Base-by-base conservation (phyloP, 2,113 vertebrate species). In the Sterrhoptilus dennistouni region DNA sequence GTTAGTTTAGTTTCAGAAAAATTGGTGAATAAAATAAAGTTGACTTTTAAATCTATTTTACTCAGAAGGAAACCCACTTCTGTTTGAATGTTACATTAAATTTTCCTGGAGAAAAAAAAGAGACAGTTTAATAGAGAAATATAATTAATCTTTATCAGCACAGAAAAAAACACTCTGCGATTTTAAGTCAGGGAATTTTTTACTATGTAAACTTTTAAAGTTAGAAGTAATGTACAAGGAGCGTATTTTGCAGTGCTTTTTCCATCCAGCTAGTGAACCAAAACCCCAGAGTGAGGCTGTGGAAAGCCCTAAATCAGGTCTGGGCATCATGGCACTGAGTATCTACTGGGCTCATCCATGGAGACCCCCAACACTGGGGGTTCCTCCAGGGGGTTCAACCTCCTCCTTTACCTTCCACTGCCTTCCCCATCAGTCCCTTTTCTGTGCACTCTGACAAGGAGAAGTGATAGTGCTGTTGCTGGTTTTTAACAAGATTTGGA, bases 401-500 rank as follows among this genome's bases (percentile, higher is more conserved):
- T 47, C 40, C 38, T 72, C 59, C 49, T 86, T 71, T 78, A 66
- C 56, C 77, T 63, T 54, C 29, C 12, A 4, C 47, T 87, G 31
- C 65, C 36, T 29, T 64, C 47, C 33, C 68, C 71, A 50, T 33
- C 56, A 23, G 0, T 24, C 36, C 70, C 40, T 84, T 95, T 95
- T 92, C 53, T 49, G 36, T 18, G 28, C 49, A 22, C 75, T n/a
- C 47, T 6, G 3, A 92, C 40, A 42, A 85, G 74, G 47, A 91
- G 77, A 66, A 79, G 92, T n/a, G 63, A 93, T 95, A 90, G 68
- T 4, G 5, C 36, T 89, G 35, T 72, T 95, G 97, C 95, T 94
- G 95, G 11, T 81, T 95, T 95, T 84, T 93, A 93, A 90, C 80
- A 96, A 91, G 82, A 85, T 81, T 94, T 95, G 52, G 90, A 97